Evolutionary conservation across 2,113 vertebrate species (phyloP).

Genomic region (Scytalopus superciliaris): DNA sequence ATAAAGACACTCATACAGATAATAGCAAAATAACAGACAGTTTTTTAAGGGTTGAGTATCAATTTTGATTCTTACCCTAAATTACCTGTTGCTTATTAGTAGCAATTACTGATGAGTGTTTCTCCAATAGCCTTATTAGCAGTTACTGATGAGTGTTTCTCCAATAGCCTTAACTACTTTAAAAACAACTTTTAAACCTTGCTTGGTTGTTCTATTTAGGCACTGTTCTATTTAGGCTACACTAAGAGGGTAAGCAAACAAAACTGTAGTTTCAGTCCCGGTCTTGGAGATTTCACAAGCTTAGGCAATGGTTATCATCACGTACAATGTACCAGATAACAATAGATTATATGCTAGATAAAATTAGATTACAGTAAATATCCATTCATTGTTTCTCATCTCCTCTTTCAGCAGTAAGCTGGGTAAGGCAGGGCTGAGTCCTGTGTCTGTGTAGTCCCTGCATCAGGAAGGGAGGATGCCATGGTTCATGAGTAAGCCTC

Average conservation of each 20-base stretch:
- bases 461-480: neutral
- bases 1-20: neutral
- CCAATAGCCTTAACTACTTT: neutral
- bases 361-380: neutral
- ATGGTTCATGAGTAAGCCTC: neutral
- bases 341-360: neutral
- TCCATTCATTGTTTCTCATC: neutral
- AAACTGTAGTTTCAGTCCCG: neutral
- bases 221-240: neutral
- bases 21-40: neutral
- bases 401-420: neutral
- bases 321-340: neutral
- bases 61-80: neutral
- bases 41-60: neutral
- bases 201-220: neutral
- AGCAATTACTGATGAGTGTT: neutral
- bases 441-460: neutral
- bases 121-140: neutral
- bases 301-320: neutral
- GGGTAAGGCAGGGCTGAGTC: neutral
- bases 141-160: neutral
- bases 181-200: neutral
- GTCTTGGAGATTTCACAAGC: neutral
- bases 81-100: neutral
- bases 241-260: neutral